phyloP scores from a whole-genome alignment of 1,140 invertebrate species.

The Drosophila sp. region DNA sequence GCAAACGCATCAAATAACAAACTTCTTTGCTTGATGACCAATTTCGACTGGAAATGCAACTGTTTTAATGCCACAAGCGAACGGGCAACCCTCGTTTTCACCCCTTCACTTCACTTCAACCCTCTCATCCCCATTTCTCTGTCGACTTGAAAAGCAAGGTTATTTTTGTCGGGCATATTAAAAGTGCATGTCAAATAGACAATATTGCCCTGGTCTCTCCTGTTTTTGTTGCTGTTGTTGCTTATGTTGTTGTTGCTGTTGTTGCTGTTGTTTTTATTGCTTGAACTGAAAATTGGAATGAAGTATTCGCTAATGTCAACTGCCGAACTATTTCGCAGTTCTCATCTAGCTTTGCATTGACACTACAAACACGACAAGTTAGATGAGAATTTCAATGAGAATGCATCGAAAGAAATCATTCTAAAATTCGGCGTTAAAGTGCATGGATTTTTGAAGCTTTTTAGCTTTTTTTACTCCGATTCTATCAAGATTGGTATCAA shows the following conservation, averaged over 20 bases:
- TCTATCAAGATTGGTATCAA: too few relatives aligned
- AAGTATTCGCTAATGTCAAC: slow-evolving; percentile 41
- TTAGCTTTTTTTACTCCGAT: too few relatives aligned
- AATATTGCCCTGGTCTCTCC: slow-evolving; percentile 50
- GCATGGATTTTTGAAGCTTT: too few relatives aligned
- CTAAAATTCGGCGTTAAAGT: too few relatives aligned
- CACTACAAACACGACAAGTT: slow-evolving; percentile 14
- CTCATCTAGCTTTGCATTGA: slow-evolving; percentile 49
- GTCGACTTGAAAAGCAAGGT: slow-evolving; percentile 1
- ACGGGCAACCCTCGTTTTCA: neutral
- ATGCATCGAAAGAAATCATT: too few relatives aligned
- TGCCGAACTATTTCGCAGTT: slow-evolving; percentile 21
- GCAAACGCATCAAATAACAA: slow-evolving; percentile 20
- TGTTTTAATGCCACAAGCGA: slow-evolving; percentile 13
- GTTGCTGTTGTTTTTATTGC: slow-evolving; percentile 39
- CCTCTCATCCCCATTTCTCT: neutral
- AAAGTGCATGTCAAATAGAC: slow-evolving; percentile 74
- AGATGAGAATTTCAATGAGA: neutral
- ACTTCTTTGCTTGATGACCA: slow-evolving; percentile 27
- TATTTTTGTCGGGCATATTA: slow-evolving; percentile 62
- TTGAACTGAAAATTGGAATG: slow-evolving; percentile 69
- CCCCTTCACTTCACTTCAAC: too few relatives aligned
- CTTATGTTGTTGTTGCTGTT: slow-evolving; percentile 3
- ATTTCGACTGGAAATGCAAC: slow-evolving; percentile 32
- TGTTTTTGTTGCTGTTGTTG: slow-evolving; percentile 8